Percentiles rank a stretch among this genome's conserved stretches.
These are phyloP conservation scores for Lordiphosa andalusiaca DNA, from an alignment of 2,888 invertebrate species.

Conservation along the genomic window DNA sequence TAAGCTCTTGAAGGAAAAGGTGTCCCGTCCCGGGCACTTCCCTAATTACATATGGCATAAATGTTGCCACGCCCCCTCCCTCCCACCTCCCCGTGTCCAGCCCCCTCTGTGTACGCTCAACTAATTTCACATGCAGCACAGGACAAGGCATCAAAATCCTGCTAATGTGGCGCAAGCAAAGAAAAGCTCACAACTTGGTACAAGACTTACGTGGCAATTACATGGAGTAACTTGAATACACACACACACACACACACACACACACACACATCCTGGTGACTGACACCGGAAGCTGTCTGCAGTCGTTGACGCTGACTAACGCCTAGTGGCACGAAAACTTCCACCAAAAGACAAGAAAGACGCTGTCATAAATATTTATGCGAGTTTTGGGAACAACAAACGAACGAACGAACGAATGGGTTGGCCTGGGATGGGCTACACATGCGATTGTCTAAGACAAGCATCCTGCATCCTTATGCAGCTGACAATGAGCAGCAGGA, in stretches of 20 bases:
- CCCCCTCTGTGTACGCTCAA: constrained; percentile 27
- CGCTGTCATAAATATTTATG: constrained; percentile 80
- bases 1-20: constrained; percentile 38
- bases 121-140: constrained; percentile 73
- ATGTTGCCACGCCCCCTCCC: constrained; percentile 39
- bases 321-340: constrained; percentile 57
- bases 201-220: constrained; percentile 71
- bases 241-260: too few relatives aligned
- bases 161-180: constrained; percentile 68
- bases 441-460: constrained; percentile 70
- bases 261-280: constrained; percentile 53
- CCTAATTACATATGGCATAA: constrained; percentile 68
- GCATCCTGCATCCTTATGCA: constrained; percentile 37
- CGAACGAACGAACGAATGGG: constrained; percentile 43
- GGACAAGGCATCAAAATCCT: constrained; percentile 66
- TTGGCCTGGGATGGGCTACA: constrained; percentile 41
- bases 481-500: constrained; percentile 72
- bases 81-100: too few relatives aligned
- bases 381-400: constrained; percentile 78
- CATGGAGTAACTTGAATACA: constrained; percentile 21
- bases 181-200: constrained; percentile 61
- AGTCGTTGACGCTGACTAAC: constrained; percentile 27
- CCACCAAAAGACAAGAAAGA: constrained; percentile 52
- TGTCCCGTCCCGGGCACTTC: constrained; percentile 47
- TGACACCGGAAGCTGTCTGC: constrained; percentile 68